These are phyloP conservation scores for Pipistrellus kuhlii DNA, from an alignment of 2,797 vertebrate species.

Conservation along the genomic window DNA sequence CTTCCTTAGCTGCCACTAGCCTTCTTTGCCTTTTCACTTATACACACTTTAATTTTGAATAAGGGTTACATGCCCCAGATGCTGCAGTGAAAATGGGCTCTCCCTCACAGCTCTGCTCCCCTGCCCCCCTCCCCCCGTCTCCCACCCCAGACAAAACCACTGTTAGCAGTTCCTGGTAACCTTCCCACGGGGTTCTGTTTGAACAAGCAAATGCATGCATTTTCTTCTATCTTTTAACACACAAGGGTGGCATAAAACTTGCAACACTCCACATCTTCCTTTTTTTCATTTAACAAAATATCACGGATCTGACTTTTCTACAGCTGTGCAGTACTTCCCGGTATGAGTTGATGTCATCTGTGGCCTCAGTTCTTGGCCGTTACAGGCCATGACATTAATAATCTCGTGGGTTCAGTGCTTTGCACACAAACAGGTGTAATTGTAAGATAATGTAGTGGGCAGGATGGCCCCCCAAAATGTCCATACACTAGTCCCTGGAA, in stretches of 20 bases:
- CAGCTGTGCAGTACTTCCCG: rapidly evolving
- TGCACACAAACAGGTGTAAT: too few species aligned
- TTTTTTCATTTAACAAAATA: neutral
- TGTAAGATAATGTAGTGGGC: neutral
- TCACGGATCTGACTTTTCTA: neutral
- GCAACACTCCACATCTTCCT: neutral
- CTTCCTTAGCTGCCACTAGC: neutral
- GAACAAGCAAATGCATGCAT: neutral
- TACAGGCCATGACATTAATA: neutral
- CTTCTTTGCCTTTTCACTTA: neutral
- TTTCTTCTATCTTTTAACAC: neutral
- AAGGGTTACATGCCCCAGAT: neutral
- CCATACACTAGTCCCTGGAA: neutral
- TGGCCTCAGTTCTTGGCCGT: neutral
- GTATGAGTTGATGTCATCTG: neutral
- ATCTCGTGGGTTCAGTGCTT: neutral
- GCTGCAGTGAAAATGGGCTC: neutral
- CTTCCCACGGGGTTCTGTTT: neutral
- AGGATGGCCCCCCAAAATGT: neutral
- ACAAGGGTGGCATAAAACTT: neutral
- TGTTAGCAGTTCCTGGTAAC: neutral
- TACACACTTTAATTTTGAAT: neutral
- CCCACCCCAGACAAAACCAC: neutral
- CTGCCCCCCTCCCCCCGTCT: neutral
- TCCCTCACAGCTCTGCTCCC: neutral